Evolutionary conservation across 2,888 invertebrate genomes (phyloP), one percentile per base, ranked within the genome.

Genomic region (Hydraecia micacea): DNA sequence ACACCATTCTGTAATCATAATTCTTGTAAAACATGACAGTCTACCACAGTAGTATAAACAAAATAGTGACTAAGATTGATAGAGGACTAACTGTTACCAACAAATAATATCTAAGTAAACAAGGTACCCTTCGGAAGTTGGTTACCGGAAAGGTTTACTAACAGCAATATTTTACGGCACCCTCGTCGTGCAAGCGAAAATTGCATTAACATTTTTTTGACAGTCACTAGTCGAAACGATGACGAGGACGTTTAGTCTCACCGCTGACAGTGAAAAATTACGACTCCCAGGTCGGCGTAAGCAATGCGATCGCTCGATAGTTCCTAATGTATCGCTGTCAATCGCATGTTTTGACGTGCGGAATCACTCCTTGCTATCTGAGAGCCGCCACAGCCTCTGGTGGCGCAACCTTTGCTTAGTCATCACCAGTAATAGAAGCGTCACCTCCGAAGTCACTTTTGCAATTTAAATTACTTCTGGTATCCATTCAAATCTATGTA

Each of bases 311-410:
- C 95, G 92, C 81, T 94, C 95, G 94, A 95, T 95, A 95, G 94
- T 95, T 96, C 93, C 93, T 96, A 96, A 96, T 96, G 95, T 96
- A 96, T 95, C 90, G 96, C 95, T 95, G 96, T 95, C 96, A 95
- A 96, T 96, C 94, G 94, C 92, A 91, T 94, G 93, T 94, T 95
- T 95, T 95, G 96, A 96, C 95, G 94, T 92, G 91, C 92, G 91
- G 93, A 95, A 95, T 95, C 95, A 94, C 93, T 95, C 92, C 92
- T 92, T 93, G 92, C 92, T 92, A 93, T 93, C 93, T 92, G 83
- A 91, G 90, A 90, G 90, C 86, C 88, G 82, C 84, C 86, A 82
- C 89, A 90, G 89, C 86, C 87, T 87, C 86, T 86, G 85, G 88
- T 90, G 88, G 88, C 90, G 90, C 90, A 91, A 93, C 84, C 87